Evolutionary conservation across 2,113 vertebrate species (phyloP), one percentile per base, ranked within the genome.

Genomic region (Ginglymostoma cirratum): DNA sequence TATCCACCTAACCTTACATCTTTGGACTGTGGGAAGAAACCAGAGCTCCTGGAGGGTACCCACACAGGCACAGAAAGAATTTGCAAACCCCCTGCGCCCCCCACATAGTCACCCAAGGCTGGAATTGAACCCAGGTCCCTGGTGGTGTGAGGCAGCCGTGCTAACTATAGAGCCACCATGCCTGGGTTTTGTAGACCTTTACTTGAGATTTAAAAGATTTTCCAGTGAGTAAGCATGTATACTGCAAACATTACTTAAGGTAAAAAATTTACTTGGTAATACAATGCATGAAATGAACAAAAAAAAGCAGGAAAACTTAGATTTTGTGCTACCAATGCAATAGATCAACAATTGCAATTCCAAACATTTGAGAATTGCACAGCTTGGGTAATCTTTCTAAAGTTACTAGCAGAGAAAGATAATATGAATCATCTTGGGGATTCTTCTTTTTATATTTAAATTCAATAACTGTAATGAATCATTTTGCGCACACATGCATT

Each of bases 201-300:
- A 61, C 24, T 61, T 90, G 89, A 66, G 89, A 34, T 66, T 8
- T n/a, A n/a, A 66, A n/a, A 38, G 89, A 17, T n/a, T 66, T 92
- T 66, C 34, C 61, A 66, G 34, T 92, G 89, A 92, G 34, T 61
- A 61, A 34, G 52, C 0, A 1, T n/a, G 30, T n/a, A 90, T 66
- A 34, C 17, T 92, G 27, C 30, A 55, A 89, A 65, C 19, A 92
- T 92, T 65, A 66, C n/a, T 92, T 65, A 92, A 92, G n/a, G 30
- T 48, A 5, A 65, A 38, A 65, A 92, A 90, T 65, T 4, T 19
- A n/a, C 89, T 21, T 92, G 89, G 27, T 66, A 92, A 61, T 93
- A 93, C 89, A 93, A 92, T 66, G 89, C 38, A 93, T 38, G 66
- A 66, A 67, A 93, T 93, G 55, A 38, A 93, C 34, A 23, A 19